These are phyloP conservation scores for Meteorus cinctellus DNA, from an alignment of 2,888 invertebrate genomes.

Conservation along the genomic window DNA sequence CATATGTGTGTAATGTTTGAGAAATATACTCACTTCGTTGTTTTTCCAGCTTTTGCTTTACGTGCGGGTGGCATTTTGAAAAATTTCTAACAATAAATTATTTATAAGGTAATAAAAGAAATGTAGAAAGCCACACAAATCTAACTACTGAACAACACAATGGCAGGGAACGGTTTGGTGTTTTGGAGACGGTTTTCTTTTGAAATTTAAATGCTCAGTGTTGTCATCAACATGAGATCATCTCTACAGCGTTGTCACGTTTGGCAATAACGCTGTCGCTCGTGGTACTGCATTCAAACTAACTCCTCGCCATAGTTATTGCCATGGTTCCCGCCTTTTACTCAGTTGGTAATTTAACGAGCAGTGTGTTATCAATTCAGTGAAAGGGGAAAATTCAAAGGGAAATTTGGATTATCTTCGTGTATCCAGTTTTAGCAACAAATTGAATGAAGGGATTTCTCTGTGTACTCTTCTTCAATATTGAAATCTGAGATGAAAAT, in stretches of 20 bases:
- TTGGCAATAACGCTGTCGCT: too few species aligned
- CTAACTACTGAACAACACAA: not conserved
- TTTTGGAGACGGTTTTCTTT: conserved; percentile 9
- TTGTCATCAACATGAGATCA: not conserved
- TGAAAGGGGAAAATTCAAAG: not conserved
- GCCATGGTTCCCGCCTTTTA: not conserved
- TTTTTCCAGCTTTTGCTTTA: not conserved
- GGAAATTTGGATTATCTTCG: not conserved
- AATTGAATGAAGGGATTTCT: too few species aligned
- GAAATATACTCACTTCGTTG: not conserved
- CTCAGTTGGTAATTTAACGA: not conserved
- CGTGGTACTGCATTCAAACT: too few species aligned
- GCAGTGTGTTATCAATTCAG: not conserved
- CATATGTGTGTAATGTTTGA: not conserved
- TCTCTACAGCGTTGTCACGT: not conserved
- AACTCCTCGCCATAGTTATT: too few species aligned
- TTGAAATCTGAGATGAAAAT: not conserved
- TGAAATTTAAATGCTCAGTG: conserved; percentile 4
- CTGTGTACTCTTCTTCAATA: not conserved
- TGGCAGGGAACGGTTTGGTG: not conserved
- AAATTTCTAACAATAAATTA: not conserved
- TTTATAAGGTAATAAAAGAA: not conserved
- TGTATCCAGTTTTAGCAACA: too few species aligned
- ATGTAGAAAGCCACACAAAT: not conserved
- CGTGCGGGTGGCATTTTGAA: not conserved